A percentile compares a stretch with the other conserved stretches of the same genome.
phyloP scores from a whole-genome alignment of 2,797 vertebrate species.

The Syndactyla subalaris region DNA sequence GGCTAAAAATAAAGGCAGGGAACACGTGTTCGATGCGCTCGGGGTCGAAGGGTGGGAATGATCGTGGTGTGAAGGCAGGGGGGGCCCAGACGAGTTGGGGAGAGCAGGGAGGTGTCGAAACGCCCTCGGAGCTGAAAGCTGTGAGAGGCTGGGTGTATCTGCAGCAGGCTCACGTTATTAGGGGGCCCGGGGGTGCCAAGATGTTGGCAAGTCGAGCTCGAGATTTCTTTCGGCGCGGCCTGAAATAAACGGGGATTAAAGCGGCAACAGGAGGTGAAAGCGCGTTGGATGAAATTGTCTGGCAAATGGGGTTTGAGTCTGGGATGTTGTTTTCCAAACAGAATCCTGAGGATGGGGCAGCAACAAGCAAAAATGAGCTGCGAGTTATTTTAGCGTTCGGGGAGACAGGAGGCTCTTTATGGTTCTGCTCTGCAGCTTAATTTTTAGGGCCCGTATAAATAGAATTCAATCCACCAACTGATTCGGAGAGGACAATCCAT shows the following conservation, averaged over 20 bases:
- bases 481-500: conserved; percentile 56
- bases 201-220: not conserved
- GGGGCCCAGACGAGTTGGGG: not conserved
- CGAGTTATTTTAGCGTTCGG: conserved; percentile 21
- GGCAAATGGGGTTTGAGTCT: not conserved
- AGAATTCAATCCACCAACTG: conserved; percentile 36
- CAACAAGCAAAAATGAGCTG: not conserved
- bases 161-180: not conserved
- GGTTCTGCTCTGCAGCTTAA: conserved; percentile 33
- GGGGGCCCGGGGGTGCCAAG: not conserved
- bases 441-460: conserved; percentile 58
- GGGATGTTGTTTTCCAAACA: not conserved
- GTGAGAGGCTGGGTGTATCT: not conserved
- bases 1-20: not conserved
- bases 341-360: not conserved
- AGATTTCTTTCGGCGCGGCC: not conserved
- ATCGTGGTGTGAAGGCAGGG: not conserved
- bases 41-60: not conserved
- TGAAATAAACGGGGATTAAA: not conserved
- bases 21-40: not conserved
- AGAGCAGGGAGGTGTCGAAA: not conserved
- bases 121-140: not conserved
- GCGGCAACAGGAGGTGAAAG: not conserved
- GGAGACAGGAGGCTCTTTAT: conserved; percentile 45
- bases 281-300: not conserved